phyloP scores from a whole-genome alignment of 2,888 invertebrate species.

The Tridacna crocea region DNA sequence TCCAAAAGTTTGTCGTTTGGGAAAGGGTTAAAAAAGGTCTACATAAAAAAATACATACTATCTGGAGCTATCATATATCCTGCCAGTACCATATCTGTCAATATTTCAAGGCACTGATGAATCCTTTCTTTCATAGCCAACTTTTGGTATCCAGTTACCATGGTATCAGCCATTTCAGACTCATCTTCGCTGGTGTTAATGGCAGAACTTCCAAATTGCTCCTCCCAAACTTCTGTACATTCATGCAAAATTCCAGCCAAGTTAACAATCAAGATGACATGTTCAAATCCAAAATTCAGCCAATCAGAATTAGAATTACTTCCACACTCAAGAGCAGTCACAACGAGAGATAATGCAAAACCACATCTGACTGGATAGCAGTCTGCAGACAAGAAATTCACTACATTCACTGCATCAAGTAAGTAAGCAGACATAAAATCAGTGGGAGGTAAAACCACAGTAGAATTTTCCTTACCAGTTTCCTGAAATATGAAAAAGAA shows the following conservation, averaged over 20 bases:
- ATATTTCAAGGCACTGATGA: slow-evolving; percentile 3
- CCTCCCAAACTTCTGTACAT: slow-evolving; percentile 43
- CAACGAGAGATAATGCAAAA: slow-evolving; percentile 37
- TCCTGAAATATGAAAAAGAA: slow-evolving; percentile 7
- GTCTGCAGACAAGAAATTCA: not conserved
- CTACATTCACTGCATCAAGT: slow-evolving; percentile 4
- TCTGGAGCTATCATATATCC: not conserved
- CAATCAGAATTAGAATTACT: slow-evolving; percentile 40
- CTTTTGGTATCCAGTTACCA: slow-evolving; percentile 33
- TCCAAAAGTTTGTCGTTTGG: no score
- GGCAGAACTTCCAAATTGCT: not conserved
- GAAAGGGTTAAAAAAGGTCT: no score
- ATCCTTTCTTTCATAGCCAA: slow-evolving; percentile 35
- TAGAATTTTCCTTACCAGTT: not conserved
- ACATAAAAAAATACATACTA: not conserved
- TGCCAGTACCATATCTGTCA: slow-evolving; percentile 20
- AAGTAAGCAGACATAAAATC: not conserved
- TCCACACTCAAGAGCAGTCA: slow-evolving; percentile 27
- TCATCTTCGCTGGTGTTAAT: not conserved
- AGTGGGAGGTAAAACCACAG: not conserved
- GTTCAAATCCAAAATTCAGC: slow-evolving; percentile 39
- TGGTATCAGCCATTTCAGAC: slow-evolving; percentile 4
- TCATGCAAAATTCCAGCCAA: slow-evolving; percentile 49
- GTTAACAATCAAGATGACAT: slow-evolving; percentile 35
- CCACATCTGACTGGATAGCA: slow-evolving; percentile 30